Evolutionary conservation across 2,113 vertebrate genomes (phyloP), one percentile per base, ranked within the genome.

Genomic region (Microcebus jonahi): DNA sequence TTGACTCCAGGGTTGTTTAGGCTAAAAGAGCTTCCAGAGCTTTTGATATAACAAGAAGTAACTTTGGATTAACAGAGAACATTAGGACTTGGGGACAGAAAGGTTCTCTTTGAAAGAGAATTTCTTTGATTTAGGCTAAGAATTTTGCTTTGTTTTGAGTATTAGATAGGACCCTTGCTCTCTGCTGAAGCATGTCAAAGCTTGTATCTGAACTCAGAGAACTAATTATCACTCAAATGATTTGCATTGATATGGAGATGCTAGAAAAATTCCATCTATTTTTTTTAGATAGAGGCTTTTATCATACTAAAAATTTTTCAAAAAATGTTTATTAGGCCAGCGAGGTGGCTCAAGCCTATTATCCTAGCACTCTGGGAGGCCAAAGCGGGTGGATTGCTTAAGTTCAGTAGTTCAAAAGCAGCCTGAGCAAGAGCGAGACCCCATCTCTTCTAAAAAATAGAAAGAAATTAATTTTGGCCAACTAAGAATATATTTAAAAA

Each of bases 181-280:
- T 92, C 48, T 86, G 55, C 53, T 91, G 36, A 96, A 93, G 39
- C 36, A 84, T 70, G 20, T 65, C 68, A 88, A 88, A 98, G 20
- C 70, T 89, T 82, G 12, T 90, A 89, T 65, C 67, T 90, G 61
- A 97, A 53, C 71, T 93, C 39, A 73, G 20, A 93, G 36, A 85
- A 91, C 25, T 57, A 77, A 90, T 92, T 77, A 67, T 48, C 75
- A 90, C 50, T 59, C 29, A 87, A 82, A 94, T 91, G 7, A 91
- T 93, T 93, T 97, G 36, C n/a, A 57, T 90, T 95, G 59, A 93
- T 45, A 94, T 59, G 50, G 42, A 97, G 27, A 83, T 95, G 55
- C 75, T 87, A 34, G 55, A 36, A 93, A 39, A 79, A 83, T 79
- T 85, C 27, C 27, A 86, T 29, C 34, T 68, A 42, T 48, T 67